phyloP scores from a whole-genome alignment of 2,888 invertebrate genomes.

The Carpatolechia fugitivella region DNA sequence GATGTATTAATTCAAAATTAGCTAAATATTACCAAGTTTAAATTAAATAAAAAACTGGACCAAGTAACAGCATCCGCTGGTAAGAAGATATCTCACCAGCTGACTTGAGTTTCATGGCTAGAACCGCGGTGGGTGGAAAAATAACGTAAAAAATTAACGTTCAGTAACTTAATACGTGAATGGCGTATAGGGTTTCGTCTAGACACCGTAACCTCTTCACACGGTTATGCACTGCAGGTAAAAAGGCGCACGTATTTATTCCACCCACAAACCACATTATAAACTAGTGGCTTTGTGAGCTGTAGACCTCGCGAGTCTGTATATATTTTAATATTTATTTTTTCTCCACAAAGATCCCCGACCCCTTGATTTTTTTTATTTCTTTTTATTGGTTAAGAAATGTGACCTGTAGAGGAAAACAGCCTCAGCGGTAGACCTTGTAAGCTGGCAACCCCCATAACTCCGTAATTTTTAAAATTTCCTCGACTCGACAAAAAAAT shows the following conservation, averaged over 20 bases:
- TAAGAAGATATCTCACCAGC: constrained; percentile 52
- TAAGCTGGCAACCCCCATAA: no score
- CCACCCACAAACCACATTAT: no score
- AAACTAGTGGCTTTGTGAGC: no score
- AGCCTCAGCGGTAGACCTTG: no score
- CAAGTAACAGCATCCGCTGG: constrained; percentile 49
- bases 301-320: no score
- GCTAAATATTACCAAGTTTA: not conserved
- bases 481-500: no score
- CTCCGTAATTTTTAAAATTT: no score
- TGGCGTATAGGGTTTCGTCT: constrained; percentile 64
- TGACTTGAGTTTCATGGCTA: constrained; percentile 60
- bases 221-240: constrained; percentile 25
- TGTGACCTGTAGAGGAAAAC: no score
- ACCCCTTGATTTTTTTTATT: no score
- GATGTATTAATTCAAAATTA: constrained; percentile 1
- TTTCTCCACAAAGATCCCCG: no score
- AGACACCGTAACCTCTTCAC: constrained; percentile 57
- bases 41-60: constrained; percentile 16
- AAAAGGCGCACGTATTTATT: not conserved
- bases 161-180: constrained; percentile 55
- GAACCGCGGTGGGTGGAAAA: constrained; percentile 58
- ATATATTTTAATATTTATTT: no score
- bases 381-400: no score
- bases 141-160: constrained; percentile 42